Evolutionary conservation across 2,888 invertebrate genomes (phyloP).

Genomic region (Cremastinae sp.): DNA sequence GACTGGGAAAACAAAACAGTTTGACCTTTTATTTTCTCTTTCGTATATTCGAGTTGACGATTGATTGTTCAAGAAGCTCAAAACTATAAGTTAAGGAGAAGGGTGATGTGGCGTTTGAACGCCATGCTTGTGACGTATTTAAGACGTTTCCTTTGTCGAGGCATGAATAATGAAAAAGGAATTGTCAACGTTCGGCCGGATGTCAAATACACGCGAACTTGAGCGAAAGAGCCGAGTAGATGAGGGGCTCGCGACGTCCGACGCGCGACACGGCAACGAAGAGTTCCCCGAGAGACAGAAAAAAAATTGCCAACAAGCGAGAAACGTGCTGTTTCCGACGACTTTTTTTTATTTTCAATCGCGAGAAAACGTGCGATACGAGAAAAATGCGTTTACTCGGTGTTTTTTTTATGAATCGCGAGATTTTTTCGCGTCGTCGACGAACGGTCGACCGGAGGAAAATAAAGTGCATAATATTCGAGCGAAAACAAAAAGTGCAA

Average conservation of each 20-base stretch:
- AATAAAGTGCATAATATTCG: too few species aligned
- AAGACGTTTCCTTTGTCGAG: constrained; percentile 66
- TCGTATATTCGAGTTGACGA: background rate
- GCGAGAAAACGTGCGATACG: too few species aligned
- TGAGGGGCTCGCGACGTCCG: constrained; percentile 13
- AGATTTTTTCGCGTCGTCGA: too few species aligned
- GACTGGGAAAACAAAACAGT: too few species aligned
- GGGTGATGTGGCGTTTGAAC: constrained; percentile 21
- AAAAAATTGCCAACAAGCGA: background rate
- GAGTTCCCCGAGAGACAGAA: background rate
- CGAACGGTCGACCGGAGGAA: too few species aligned
- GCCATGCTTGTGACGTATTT: constrained; percentile 61
- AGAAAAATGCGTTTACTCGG: too few species aligned
- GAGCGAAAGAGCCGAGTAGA: constrained; percentile 17
- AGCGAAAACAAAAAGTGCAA: background rate
- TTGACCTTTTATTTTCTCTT: too few species aligned
- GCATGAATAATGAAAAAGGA: constrained; percentile 71
- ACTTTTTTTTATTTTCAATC: too few species aligned
- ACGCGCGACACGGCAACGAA: background rate
- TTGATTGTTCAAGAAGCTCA: background rate
- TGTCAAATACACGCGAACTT: constrained; percentile 47
- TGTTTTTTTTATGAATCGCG: too few species aligned
- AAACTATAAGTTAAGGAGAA: background rate
- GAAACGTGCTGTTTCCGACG: too few species aligned
- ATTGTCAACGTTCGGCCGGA: constrained; percentile 62